Conservation (phyloP, 2,113 vertebrate species). For the Oreochromis aureus region DNA sequence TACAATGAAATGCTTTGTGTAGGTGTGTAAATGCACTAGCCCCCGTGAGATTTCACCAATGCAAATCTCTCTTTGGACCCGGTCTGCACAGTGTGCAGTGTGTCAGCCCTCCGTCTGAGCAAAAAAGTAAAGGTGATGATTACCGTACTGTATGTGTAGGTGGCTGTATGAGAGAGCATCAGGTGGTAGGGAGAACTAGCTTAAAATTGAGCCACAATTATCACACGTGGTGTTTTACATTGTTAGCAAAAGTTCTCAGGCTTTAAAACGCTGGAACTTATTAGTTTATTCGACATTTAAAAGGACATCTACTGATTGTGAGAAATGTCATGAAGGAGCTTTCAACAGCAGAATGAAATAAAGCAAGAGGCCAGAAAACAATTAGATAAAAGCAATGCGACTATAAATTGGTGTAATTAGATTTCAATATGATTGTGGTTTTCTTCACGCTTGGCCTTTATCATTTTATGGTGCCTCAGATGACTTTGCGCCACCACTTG, state of each 20-base stretch:
- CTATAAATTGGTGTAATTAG: constrained; percentile 34
- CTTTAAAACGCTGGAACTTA: constrained; percentile 11
- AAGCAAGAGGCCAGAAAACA: constrained; percentile 25
- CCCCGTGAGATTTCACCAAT: background rate
- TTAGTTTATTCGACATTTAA: constrained; percentile 19
- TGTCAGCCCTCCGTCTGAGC: constrained; percentile 10
- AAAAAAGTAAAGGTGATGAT: constrained; percentile 24
- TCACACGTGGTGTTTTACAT: background rate
- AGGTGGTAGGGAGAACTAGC: constrained; percentile 5
- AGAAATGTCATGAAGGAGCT: constrained; percentile 27
- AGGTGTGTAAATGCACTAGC: background rate
- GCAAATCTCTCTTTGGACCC: background rate
- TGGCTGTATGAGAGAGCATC: background rate
- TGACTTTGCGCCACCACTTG: background rate
- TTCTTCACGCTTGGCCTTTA: constrained; percentile 13
- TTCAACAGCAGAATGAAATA: constrained; percentile 26
- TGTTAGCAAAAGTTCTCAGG: background rate
- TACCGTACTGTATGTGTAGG: background rate
- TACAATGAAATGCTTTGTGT: background rate
- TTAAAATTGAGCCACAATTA: constrained; percentile 7
- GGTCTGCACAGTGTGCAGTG: background rate
- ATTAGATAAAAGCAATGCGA: constrained; percentile 24
- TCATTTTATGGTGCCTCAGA: background rate
- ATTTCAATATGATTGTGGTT: constrained; percentile 19
- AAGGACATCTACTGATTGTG: constrained; percentile 35